Conservation (phyloP, 2,113 vertebrate genomes). For the Thunnus thynnus region DNA sequence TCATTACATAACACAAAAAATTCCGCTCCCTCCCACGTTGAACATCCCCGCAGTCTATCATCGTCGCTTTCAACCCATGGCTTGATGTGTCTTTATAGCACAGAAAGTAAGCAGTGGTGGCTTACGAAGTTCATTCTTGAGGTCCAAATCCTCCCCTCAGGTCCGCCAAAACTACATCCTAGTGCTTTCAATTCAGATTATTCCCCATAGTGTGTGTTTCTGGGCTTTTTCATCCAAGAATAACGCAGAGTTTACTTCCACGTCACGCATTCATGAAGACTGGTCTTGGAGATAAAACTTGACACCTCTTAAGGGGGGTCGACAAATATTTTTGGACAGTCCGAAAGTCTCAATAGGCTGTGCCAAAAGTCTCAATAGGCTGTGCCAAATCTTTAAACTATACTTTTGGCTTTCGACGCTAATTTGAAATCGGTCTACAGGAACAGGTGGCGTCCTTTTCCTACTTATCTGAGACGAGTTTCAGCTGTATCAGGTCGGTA, state of each 20-base stretch:
- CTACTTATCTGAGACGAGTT: constrained; percentile 55
- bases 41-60: constrained; percentile 73
- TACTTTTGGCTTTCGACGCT: constrained; percentile 42
- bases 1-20: constrained; percentile 79
- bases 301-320: not conserved
- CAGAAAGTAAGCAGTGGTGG: constrained; percentile 57
- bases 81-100: constrained; percentile 58
- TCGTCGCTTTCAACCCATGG: constrained; percentile 79
- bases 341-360: constrained; percentile 34
- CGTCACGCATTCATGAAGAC: constrained; percentile 45
- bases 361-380: constrained; percentile 29
- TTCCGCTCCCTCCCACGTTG: constrained; percentile 75
- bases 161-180: constrained; percentile 68
- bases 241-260: constrained; percentile 44
- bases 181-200: constrained; percentile 8
- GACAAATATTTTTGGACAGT: constrained; percentile 13
- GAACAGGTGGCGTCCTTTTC: constrained; percentile 20
- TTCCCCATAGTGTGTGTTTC: constrained; percentile 39
- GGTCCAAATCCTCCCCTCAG: constrained; percentile 49
- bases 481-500: not conserved
- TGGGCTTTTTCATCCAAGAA: constrained; percentile 44
- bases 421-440: constrained; percentile 10
- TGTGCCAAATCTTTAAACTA: constrained; percentile 26
- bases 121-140: constrained; percentile 62
- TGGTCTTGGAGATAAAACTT: constrained; percentile 14